Conservation (phyloP, 2,113 vertebrate species). For the Oryzias javanicus region DNA sequence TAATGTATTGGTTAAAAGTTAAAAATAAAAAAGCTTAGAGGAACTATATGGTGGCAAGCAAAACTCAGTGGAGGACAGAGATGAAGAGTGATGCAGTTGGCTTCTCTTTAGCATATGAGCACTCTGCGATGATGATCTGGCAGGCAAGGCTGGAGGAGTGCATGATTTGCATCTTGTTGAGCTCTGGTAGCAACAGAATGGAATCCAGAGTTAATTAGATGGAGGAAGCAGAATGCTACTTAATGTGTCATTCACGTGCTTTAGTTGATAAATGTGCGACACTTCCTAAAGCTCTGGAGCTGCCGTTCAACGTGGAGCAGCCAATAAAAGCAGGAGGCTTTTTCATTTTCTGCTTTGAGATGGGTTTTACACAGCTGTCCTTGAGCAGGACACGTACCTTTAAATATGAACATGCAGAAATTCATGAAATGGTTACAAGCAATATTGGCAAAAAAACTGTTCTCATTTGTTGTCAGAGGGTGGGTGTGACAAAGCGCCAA, state of each 20-base stretch:
- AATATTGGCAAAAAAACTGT: slow-evolving; percentile 16
- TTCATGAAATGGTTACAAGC: background rate
- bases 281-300: background rate
- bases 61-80: no score
- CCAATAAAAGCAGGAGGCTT: background rate
- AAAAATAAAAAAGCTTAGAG: no score
- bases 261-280: slow-evolving; percentile 17
- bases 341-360: background rate
- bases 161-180: slow-evolving; percentile 31
- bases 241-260: slow-evolving; percentile 19
- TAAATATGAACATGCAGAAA: no score
- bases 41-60: no score
- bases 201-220: slow-evolving; percentile 22
- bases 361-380: slow-evolving; percentile 8
- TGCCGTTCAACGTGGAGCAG: background rate
- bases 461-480: slow-evolving; percentile 23
- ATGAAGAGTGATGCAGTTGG: background rate
- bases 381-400: slow-evolving; percentile 10
- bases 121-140: background rate
- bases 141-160: slow-evolving; percentile 6
- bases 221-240: slow-evolving; percentile 15
- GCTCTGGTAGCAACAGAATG: slow-evolving; percentile 1
- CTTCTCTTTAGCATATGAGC: slow-evolving; percentile 12
- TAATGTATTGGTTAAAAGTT: slow-evolving; percentile 18
- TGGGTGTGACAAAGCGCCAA: slow-evolving; percentile 10